Conservation (phyloP, 2,888 invertebrate genomes). For the Cepaea hortensis region DNA sequence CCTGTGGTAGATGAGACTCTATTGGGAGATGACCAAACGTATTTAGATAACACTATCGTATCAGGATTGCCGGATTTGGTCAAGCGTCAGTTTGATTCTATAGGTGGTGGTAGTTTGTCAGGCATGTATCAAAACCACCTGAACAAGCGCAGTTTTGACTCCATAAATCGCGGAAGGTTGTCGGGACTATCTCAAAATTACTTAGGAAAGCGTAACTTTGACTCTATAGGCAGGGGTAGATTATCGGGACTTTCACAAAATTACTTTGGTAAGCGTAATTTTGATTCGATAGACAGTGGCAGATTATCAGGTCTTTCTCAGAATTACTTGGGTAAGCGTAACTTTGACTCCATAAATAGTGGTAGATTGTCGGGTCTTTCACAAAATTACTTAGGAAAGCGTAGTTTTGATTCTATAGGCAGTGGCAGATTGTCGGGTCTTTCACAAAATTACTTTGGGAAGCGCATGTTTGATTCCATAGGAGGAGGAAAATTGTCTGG, state of each 20-base stretch:
- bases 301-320: slow-evolving; percentile 17
- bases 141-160: slow-evolving; percentile 28
- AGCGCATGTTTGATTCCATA: slow-evolving; percentile 34
- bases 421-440: slow-evolving; percentile 12
- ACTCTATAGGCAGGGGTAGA: slow-evolving; percentile 17
- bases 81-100: slow-evolving; percentile 34
- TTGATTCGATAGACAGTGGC: slow-evolving; percentile 28
- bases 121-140: slow-evolving; percentile 31
- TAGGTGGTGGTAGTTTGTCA: slow-evolving; percentile 1
- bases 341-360: slow-evolving; percentile 19
- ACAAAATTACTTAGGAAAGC: slow-evolving; percentile 24
- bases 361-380: slow-evolving; percentile 2
- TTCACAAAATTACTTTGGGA: slow-evolving; percentile 3
- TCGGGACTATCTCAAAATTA: slow-evolving; percentile 34
- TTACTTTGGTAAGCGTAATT: background rate
- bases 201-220: slow-evolving; percentile 25
- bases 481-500: background rate
- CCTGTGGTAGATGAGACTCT: background rate
- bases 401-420: slow-evolving; percentile 22
- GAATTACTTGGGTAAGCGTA: slow-evolving; percentile 15
- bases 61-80: background rate
- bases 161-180: slow-evolving; percentile 3
- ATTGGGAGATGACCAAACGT: background rate
- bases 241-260: slow-evolving; percentile 29
- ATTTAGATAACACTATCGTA: background rate